Base-by-base conservation (phyloP, 2,113 vertebrate species). In the Channa maculata region DNA sequence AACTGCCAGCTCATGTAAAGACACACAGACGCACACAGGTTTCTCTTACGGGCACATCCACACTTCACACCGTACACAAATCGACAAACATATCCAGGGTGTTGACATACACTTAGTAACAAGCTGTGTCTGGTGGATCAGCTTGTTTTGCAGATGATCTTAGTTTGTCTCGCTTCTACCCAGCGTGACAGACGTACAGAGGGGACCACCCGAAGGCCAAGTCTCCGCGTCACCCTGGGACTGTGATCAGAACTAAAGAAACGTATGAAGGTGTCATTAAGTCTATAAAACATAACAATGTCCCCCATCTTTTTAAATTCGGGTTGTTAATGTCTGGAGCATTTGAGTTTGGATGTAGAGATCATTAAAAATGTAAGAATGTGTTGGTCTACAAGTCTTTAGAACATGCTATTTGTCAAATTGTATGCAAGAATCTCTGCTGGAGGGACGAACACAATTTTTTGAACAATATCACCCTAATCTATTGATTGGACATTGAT, bases 131-230 rank as follows among this genome's bases (percentile, higher is more conserved):
- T 59, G 54, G 48, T 55, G 68, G 73, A 78, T 63, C 53, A 39
- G 37, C 64, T 75, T 63, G 57, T 71, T 67, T 67, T 67, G 51
- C 59, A 66, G 70, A 82, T 80, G 33, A 71, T 66, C 65, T 67
- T 41, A 58, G 64, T 81, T 76, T 10, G 60, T 79, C 80, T 80
- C 75, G 57, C 75, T 51, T 75, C 59, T 73, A 71, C 77, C 52
- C 71, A 41, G 15, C 37, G 14, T 52, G 71, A 38, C 82, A 66
- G 24, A 51, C 7, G 0, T 9, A 5, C 50, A 68, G 76, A 44
- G 4, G n/a, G 33, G 52, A 51, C 55, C 15, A 51, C 10, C 64
- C 43, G 13, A 65, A 41, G 69, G 71, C 52, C 58, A 37, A 59
- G 59, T 45, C 51, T 69, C 39, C 38, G 46, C 9, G 37, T 83